Conservation (phyloP, 2,888 invertebrate genomes). For the Lymantria monacha region DNA sequence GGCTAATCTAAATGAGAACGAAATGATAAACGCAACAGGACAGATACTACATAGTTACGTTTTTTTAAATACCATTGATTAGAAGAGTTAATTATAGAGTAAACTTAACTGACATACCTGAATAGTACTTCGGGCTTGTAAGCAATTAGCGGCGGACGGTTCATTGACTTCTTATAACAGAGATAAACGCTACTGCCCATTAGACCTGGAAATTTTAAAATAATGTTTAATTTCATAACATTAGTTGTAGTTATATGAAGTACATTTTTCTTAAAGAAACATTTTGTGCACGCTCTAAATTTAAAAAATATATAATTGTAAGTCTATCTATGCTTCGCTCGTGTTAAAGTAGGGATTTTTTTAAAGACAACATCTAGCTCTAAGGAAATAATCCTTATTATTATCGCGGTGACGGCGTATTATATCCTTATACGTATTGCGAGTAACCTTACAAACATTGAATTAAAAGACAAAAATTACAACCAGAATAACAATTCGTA, state of each 20-base stretch:
- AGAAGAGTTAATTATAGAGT: not conserved
- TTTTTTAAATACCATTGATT: not conserved
- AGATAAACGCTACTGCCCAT: conserved; percentile 98
- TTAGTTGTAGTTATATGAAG: not conserved
- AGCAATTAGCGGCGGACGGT: conserved; percentile 94
- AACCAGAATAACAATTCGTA: no score
- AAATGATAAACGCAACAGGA: not conserved
- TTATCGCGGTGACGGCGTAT: no score
- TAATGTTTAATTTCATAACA: not conserved
- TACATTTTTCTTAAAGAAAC: not conserved
- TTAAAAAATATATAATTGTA: no score
- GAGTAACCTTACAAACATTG: no score
- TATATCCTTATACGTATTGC: no score
- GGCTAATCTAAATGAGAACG: not conserved
- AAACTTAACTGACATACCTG: conserved; percentile 48
- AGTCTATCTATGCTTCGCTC: no score
- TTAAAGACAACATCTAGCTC: no score
- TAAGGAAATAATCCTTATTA: no score
- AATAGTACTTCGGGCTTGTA: conserved; percentile 94
- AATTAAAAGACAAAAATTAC: no score
- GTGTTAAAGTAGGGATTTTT: no score
- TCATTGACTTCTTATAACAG: conserved; percentile 99
- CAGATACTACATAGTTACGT: not conserved
- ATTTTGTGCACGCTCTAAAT: no score
- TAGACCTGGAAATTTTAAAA: conserved; percentile 77